phyloP scores from a whole-genome alignment of 1,140 invertebrate species.

The Ctenoplectra terminalis region DNA sequence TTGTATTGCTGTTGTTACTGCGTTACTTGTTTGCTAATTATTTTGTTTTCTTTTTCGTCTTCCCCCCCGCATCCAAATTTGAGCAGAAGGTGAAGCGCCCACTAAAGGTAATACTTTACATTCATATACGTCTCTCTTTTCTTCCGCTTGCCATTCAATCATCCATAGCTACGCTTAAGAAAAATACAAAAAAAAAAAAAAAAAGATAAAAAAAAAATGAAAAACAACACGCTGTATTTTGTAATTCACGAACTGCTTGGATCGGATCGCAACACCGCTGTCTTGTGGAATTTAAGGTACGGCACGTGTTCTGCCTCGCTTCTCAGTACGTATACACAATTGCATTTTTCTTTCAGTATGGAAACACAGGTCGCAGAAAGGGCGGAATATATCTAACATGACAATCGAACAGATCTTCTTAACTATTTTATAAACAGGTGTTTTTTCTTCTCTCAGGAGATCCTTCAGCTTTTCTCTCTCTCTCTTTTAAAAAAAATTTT shows the following conservation, averaged over 20 bases:
- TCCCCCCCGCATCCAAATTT: conserved; percentile 68
- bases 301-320: neutral
- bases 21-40: conserved; percentile 68
- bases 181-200: neutral
- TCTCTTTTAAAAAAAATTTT: neutral
- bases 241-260: conserved; percentile 20
- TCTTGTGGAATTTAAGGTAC: conserved; percentile 20
- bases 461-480: conserved; percentile 9
- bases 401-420: neutral
- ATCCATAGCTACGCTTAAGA: conserved; percentile 1
- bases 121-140: conserved; percentile 57
- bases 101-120: conserved; percentile 76
- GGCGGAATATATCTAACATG: neutral
- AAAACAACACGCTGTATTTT: neutral
- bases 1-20: conserved; percentile 41
- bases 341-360: conserved; percentile 16
- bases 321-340: conserved; percentile 27
- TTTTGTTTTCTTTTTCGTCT: conserved; percentile 78
- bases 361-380: neutral
- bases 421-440: conserved; percentile 28
- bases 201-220: no score
- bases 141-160: neutral
- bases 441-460: neutral
- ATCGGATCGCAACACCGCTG: neutral
- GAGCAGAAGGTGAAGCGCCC: conserved; percentile 76